phyloP scores from a whole-genome alignment of 2,113 vertebrate genomes.

The Tupaia chinensis region DNA sequence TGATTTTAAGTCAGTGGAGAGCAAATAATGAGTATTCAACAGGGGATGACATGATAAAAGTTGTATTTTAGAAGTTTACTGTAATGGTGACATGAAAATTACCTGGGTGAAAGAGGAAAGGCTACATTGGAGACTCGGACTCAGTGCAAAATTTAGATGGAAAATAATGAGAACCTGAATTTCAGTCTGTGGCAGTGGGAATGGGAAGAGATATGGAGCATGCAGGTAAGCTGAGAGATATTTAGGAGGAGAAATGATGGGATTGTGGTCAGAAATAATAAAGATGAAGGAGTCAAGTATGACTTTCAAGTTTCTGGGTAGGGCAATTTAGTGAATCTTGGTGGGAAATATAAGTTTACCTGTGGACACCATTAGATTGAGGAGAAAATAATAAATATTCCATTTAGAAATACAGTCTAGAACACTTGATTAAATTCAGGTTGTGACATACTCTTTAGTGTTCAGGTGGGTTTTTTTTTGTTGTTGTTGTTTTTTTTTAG shows the following conservation, averaged over 20 bases:
- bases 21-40: background rate
- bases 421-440: slow-evolving; percentile 32
- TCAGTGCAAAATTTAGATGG: background rate
- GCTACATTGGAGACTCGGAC: background rate
- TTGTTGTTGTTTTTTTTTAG: too few species aligned
- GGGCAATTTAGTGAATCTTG: background rate
- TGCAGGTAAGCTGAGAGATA: background rate
- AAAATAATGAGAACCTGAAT: slow-evolving; percentile 7
- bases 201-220: background rate
- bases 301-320: background rate
- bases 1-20: background rate
- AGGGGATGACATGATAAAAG: background rate
- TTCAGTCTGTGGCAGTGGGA: background rate
- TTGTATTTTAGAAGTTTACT: slow-evolving; percentile 4
- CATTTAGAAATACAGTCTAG: slow-evolving; percentile 23
- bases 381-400: background rate
- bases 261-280: background rate
- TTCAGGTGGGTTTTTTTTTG: background rate
- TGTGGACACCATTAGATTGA: background rate
- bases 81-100: slow-evolving; percentile 27
- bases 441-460: background rate
- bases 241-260: background rate
- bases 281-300: background rate
- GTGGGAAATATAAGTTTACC: slow-evolving; percentile 19
- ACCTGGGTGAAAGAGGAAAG: background rate